A percentile compares a stretch with the other conserved stretches of the same genome.
Conservation (phyloP, 2,797 vertebrate genomes). For the Anguilla marmorata region DNA sequence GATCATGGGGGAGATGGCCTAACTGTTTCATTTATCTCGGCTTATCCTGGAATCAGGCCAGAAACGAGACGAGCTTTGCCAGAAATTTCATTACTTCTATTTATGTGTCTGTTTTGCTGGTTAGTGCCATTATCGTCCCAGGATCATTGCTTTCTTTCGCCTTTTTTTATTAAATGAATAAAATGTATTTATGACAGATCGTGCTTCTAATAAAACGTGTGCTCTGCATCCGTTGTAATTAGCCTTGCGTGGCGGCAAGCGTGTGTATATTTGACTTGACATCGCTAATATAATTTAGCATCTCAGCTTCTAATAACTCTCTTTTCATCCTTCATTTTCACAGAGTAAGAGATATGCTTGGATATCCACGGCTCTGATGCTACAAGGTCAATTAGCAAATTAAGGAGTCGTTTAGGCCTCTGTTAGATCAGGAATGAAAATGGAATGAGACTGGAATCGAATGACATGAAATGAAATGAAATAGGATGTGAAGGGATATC, state of each 20-base stretch:
- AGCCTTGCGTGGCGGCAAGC: conserved; percentile 52
- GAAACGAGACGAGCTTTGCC: conserved; percentile 46
- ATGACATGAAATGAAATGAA: conserved; percentile 47
- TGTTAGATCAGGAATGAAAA: conserved; percentile 57
- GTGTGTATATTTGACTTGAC: conserved; percentile 59
- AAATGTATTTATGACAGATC: conserved; percentile 32
- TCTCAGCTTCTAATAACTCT: conserved; percentile 63
- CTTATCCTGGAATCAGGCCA: conserved; percentile 50
- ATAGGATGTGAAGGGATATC: conserved; percentile 43
- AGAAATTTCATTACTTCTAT: conserved; percentile 54
- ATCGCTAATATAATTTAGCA: conserved; percentile 64
- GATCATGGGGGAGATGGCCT: conserved; percentile 44
- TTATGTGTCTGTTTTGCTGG: conserved; percentile 53
- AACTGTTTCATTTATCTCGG: conserved; percentile 45
- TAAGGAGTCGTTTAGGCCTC: conserved; percentile 64
- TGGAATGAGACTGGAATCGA: conserved; percentile 52
- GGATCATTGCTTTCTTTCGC: conserved; percentile 42
- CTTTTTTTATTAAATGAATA: background rate
- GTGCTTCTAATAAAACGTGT: conserved; percentile 63
- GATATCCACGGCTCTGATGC: conserved; percentile 63
- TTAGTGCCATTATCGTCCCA: conserved; percentile 45
- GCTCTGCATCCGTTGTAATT: conserved; percentile 61
- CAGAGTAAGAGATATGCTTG: conserved; percentile 28
- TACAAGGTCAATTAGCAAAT: conserved; percentile 70
- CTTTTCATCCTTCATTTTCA: conserved; percentile 57